Percentiles rank a stretch among this genome's conserved stretches.
phyloP scores from a whole-genome alignment of 2,113 vertebrate species.

The Delphinus delphis region DNA sequence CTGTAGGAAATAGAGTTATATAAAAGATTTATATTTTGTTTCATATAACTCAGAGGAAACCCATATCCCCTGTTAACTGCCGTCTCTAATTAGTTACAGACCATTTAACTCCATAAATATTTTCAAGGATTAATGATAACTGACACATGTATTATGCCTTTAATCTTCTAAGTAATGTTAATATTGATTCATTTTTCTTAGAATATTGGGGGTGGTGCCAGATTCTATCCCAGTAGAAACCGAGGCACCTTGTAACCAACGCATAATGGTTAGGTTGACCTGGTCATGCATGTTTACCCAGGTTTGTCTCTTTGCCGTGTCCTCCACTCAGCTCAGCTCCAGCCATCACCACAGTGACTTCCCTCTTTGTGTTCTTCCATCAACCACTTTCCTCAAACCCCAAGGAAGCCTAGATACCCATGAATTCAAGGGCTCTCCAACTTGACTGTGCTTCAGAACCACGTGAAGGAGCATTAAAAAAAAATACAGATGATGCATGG shows the following conservation, averaged over 20 bases:
- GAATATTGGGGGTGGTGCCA: conserved; percentile 7
- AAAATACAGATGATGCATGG: neutral
- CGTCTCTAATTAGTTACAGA: conserved; percentile 70
- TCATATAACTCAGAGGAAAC: conserved; percentile 63
- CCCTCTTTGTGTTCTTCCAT: neutral
- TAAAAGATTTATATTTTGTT: conserved; percentile 73
- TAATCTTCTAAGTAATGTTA: conserved; percentile 60
- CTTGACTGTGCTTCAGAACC: neutral
- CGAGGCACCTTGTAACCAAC: neutral
- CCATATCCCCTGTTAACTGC: conserved; percentile 66
- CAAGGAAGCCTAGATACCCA: neutral
- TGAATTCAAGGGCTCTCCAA: neutral
- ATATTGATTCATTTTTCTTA: conserved; percentile 58
- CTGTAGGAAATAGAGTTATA: conserved; percentile 74
- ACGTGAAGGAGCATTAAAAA: neutral
- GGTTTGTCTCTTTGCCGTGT: neutral
- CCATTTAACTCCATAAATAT: conserved; percentile 66
- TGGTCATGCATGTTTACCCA: neutral
- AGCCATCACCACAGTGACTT: neutral
- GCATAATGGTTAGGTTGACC: neutral
- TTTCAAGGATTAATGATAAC: conserved; percentile 67
- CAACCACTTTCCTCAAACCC: neutral
- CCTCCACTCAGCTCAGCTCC: neutral
- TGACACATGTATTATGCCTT: conserved; percentile 54
- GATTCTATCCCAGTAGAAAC: conserved; percentile 13